Evolutionary conservation across 2,113 vertebrate genomes (phyloP).

Genomic region (Amphiprion percula): DNA sequence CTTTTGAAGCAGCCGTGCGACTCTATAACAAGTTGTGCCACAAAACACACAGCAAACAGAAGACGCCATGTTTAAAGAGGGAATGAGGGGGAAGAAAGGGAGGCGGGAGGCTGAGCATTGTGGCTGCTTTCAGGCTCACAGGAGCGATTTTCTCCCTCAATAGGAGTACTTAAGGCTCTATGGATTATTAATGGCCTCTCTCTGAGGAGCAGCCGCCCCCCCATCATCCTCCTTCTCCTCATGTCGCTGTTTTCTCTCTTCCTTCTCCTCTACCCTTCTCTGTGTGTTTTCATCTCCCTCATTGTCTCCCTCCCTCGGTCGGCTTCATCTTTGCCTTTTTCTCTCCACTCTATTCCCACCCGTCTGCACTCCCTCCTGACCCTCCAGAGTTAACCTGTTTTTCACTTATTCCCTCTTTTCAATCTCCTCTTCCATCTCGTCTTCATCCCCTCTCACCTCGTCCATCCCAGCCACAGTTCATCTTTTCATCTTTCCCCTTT

Average conservation of each 20-base stretch:
- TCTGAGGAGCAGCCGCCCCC: conserved; percentile 44
- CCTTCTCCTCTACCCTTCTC: neutral
- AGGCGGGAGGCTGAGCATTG: neutral
- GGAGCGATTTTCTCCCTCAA: conserved; percentile 69
- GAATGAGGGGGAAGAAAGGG: neutral
- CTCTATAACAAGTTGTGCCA: conserved; percentile 20
- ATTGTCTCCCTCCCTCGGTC: neutral
- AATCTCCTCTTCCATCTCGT: conserved; percentile 31
- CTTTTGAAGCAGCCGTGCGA: conserved; percentile 16
- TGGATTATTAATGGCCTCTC: conserved; percentile 82
- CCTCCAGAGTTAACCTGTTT: conserved; percentile 25
- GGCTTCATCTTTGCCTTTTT: neutral
- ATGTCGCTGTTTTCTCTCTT: conserved; percentile 30
- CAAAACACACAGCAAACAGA: conserved; percentile 27
- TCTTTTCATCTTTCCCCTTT: conserved; percentile 26
- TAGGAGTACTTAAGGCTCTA: conserved; percentile 75
- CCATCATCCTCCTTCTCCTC: conserved; percentile 34
- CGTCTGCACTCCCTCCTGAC: neutral
- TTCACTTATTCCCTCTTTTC: conserved; percentile 24
- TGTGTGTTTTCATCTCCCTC: neutral
- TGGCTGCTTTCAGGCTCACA: conserved; percentile 58
- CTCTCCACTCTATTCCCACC: neutral
- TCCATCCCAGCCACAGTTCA: conserved; percentile 26
- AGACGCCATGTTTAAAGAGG: conserved; percentile 1
- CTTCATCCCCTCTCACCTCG: conserved; percentile 11